Conservation (phyloP, 2,113 vertebrate species). For the Ophiodon elongatus region DNA sequence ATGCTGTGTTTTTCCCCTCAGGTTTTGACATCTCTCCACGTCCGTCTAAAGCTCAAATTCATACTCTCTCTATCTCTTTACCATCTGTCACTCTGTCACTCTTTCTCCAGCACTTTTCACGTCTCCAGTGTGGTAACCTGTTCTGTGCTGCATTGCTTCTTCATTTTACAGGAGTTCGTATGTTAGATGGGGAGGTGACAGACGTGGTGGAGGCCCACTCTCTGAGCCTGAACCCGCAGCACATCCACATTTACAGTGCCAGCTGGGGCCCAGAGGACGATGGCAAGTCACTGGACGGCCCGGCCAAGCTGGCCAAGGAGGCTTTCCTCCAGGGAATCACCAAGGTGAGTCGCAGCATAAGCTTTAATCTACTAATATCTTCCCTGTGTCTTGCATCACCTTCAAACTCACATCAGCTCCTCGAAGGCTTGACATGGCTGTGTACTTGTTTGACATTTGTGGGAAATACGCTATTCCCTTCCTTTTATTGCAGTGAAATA, state of each 20-base stretch:
- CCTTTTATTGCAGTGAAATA: neutral
- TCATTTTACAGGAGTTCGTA: conserved; percentile 90
- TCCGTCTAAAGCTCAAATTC: conserved; percentile 17
- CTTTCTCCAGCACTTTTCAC: conserved; percentile 10
- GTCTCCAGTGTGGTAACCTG: conserved; percentile 2
- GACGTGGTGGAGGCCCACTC: conserved; percentile 97
- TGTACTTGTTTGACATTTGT: neutral
- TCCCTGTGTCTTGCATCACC: neutral
- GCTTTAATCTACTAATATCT: conserved; percentile 17
- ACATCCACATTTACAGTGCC: conserved; percentile 95
- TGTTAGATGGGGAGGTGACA: conserved; percentile 98
- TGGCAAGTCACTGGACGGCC: conserved; percentile 96
- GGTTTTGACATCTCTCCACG: conserved; percentile 25
- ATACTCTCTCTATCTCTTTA: conserved; percentile 12
- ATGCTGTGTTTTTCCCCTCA: neutral
- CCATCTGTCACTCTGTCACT: conserved; percentile 31
- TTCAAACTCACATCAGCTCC: conserved; percentile 15
- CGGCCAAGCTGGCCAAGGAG: conserved; percentile 94
- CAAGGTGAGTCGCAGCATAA: conserved; percentile 86
- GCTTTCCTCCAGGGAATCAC: conserved; percentile 94
- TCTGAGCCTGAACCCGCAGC: conserved; percentile 93
- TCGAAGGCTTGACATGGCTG: neutral
- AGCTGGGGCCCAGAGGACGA: conserved; percentile 98
- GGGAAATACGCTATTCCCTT: neutral
- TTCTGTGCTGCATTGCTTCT: neutral